These are phyloP conservation scores for Coleophora deauratella DNA, from an alignment of 2,888 invertebrate species.

Conservation along the genomic window DNA sequence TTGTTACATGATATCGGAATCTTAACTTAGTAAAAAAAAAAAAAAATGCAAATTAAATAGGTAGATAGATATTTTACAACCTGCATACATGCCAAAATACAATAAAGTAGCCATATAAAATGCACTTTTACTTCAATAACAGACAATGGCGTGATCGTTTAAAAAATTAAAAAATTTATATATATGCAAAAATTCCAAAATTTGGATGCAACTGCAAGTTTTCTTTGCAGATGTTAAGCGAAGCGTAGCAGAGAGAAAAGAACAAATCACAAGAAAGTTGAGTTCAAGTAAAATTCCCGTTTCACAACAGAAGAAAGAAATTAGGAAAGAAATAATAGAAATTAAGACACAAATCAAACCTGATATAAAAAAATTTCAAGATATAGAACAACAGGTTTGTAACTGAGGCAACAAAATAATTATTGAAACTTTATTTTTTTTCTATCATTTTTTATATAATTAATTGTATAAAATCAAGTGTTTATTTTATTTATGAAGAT, in stretches of 20 bases:
- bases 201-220: too few relatives aligned
- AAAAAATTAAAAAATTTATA: too few relatives aligned
- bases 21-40: too few relatives aligned
- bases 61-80: too few relatives aligned
- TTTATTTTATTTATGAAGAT: too few relatives aligned
- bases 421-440: conserved; percentile 13
- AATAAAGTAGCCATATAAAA: too few relatives aligned
- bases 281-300: conserved; percentile 82
- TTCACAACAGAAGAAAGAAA: conserved; percentile 82
- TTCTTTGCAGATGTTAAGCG: conserved; percentile 69
- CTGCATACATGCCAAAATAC: too few relatives aligned
- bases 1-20: too few relatives aligned
- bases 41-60: too few relatives aligned
- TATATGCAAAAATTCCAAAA: too few relatives aligned
- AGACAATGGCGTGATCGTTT: too few relatives aligned
- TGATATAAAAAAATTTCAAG: conserved; percentile 68
- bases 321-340: conserved; percentile 81
- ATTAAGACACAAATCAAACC: conserved; percentile 79
- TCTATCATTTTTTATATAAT: conserved; percentile 8
- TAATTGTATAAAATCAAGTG: neutral
- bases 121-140: too few relatives aligned
- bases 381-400: conserved; percentile 59
- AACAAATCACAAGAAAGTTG: conserved; percentile 82
- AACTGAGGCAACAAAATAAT: conserved; percentile 48
- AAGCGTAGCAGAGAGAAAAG: conserved; percentile 83